A percentile compares a stretch with the other conserved stretches of the same genome.
phyloP scores from a whole-genome alignment of 2,113 vertebrate species.

The Corydoras sp. region DNA sequence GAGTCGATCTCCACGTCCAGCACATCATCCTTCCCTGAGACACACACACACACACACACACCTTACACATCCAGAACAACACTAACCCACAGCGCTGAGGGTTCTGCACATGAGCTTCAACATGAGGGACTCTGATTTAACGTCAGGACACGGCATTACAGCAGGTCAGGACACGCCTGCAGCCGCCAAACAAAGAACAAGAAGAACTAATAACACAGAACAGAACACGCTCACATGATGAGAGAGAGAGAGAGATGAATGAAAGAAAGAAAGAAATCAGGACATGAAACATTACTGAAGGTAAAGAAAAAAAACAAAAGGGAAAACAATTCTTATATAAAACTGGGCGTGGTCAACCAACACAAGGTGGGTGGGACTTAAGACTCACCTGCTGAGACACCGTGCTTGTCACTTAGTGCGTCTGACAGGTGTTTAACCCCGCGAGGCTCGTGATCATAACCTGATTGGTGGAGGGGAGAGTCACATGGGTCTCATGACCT shows the following conservation, averaged over 20 bases:
- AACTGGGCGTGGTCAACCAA: conserved; percentile 5
- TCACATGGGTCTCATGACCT: conserved; percentile 57
- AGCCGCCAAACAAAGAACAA: too few relatives aligned
- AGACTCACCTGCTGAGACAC: conserved; percentile 80
- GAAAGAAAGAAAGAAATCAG: background rate
- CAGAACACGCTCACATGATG: background rate
- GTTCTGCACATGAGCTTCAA: too few relatives aligned
- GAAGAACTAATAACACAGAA: too few relatives aligned
- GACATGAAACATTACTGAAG: background rate
- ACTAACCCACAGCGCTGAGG: too few relatives aligned
- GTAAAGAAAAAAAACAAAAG: background rate
- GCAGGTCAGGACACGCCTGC: too few relatives aligned
- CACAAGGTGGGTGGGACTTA: background rate
- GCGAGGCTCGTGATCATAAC: conserved; percentile 86
- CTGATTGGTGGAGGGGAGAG: conserved; percentile 72
- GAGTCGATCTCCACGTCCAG: conserved; percentile 92
- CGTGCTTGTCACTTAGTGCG: conserved; percentile 85
- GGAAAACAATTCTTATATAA: background rate
- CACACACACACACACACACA: conserved; percentile 8
- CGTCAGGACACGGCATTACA: too few relatives aligned
- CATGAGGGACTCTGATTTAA: too few relatives aligned
- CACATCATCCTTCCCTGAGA: conserved; percentile 86
- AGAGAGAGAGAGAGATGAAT: background rate
- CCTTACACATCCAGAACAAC: background rate
- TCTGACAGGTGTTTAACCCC: conserved; percentile 83